Base-by-base conservation (phyloP, 2,888 invertebrate species). In the Agrilus biguttatus region DNA sequence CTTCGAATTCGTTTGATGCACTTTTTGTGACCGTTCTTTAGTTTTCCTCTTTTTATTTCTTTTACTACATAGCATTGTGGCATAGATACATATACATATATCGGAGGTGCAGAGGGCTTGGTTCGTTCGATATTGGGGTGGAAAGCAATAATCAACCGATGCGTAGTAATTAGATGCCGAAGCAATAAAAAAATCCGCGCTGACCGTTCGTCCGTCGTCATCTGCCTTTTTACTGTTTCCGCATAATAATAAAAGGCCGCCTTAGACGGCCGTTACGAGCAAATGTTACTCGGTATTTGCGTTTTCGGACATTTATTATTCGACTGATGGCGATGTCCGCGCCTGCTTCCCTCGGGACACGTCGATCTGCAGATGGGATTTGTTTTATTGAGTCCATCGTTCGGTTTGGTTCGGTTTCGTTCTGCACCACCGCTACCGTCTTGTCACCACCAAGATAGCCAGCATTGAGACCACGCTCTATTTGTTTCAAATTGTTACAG, bases 191-290 rank as follows among this genome's bases (percentile, higher is more conserved):
- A 50, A 56, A 58, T 57, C 59, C 60, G 56, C 52, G 51, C 50
- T 43, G 54, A 52, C 55, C 60, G 48, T 48, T 50, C 45, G 42
- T 52, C 48, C 54, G 52, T 60, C 69, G 69, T 75, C 66, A 75
- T 74, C 73, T 76, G 76, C 71, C 75, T 75, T 77, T 77, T 77
- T 68, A 67, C 59, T 61, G 65, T 66, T 66, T 66, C 67, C 66
- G 67, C 66, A 76, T 76, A 73, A 72, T 76, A 77, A 77, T 77
- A 77, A 77, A 77, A 76, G 47, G 57, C 59, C 53, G 60, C 58
- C 61, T 60, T 54, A 56, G 60, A 59, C 59, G 64, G 57, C 64
- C 60, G 64, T 66, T 66, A 64, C 60, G 53, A 54, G 62, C 66
- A 66, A 66, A 66, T 66, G 66, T 66, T 65, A 62, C 65, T 62